phyloP scores from a whole-genome alignment of 2,797 vertebrate species.

The Coccyzus lansbergi region DNA sequence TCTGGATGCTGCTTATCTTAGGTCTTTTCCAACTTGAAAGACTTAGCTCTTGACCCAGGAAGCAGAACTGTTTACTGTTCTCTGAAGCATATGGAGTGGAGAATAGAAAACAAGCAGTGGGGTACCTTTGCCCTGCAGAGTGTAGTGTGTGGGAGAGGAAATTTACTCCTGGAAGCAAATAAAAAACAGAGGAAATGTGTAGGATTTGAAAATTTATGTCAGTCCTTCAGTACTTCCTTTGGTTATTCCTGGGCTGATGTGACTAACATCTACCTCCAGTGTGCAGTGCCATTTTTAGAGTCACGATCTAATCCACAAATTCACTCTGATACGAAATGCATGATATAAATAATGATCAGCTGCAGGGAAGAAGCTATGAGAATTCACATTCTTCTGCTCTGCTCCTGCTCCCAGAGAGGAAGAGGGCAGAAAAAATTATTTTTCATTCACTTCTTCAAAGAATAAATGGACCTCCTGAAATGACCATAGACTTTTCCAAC shows the following conservation, averaged over 20 bases:
- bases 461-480: neutral
- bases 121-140: neutral
- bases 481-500: neutral
- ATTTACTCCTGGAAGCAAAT: neutral
- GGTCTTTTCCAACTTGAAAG: neutral
- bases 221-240: slow-evolving; percentile 12
- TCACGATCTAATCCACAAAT: neutral
- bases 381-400: neutral
- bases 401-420: neutral
- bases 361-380: neutral
- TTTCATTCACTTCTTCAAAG: neutral
- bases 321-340: neutral
- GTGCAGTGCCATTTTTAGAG: neutral
- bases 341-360: neutral
- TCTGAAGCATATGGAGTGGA: neutral
- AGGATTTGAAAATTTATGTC: neutral
- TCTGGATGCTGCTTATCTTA: neutral
- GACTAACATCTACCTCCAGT: accelerated
- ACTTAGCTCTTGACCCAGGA: neutral
- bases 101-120: neutral
- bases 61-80: neutral
- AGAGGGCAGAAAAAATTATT: neutral
- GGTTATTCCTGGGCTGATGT: neutral
- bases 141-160: neutral
- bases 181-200: neutral